Conservation (phyloP, 1,140 invertebrate species). For the Eumeta japonica region DNA sequence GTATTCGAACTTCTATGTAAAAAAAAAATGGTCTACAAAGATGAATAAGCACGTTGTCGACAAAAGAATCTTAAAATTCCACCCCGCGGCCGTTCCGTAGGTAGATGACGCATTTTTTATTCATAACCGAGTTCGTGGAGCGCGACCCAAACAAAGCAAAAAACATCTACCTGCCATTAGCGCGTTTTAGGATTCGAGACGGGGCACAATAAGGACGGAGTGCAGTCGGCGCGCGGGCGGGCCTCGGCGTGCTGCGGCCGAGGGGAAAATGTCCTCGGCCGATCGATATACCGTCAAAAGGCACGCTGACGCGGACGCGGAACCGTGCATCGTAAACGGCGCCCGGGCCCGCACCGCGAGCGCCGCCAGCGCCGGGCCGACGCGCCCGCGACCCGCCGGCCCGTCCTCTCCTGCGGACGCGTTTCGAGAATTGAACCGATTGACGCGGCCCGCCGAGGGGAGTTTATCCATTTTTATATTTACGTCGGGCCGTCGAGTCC, state of each 20-base stretch:
- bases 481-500: constrained; percentile 49
- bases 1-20: too few species aligned
- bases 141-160: constrained; percentile 42
- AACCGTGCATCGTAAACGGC: constrained; percentile 30
- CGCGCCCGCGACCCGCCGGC: constrained; percentile 2
- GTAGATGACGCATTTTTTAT: constrained; percentile 16
- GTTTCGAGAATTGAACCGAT: constrained; percentile 39
- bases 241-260: too few species aligned
- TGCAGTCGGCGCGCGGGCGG: constrained; percentile 21
- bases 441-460: constrained; percentile 51
- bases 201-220: constrained; percentile 33
- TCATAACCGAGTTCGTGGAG: constrained; percentile 11
- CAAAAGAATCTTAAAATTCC: too few species aligned
- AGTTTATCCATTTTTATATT: constrained; percentile 58
- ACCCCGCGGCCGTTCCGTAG: too few species aligned
- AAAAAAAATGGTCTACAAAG: too few species aligned
- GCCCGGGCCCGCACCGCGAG: neutral
- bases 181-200: constrained; percentile 28
- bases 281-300: constrained; percentile 52
- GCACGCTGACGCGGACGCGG: constrained; percentile 42
- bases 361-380: neutral
- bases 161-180: constrained; percentile 42
- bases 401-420: neutral
- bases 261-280: constrained; percentile 48
- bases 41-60: too few species aligned